A percentile compares a stretch with the other conserved stretches of the same genome.
phyloP scores from a whole-genome alignment of 1,140 invertebrate species.

The Arion vulgaris region DNA sequence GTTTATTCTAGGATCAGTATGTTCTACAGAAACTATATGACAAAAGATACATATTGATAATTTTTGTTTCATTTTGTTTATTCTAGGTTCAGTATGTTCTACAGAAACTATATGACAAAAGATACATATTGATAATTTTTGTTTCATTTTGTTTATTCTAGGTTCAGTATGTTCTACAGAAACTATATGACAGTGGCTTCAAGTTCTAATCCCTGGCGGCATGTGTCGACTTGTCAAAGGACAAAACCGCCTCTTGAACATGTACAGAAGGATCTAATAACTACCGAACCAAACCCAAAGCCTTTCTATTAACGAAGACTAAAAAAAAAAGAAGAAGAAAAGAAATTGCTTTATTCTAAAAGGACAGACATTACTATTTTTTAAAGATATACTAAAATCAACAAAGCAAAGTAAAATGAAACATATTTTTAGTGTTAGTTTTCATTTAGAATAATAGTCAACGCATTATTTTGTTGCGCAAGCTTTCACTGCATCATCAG shows the following conservation, averaged over 20 bases:
- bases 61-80: too few species aligned
- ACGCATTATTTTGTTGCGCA: not conserved
- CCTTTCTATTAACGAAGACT: not conserved
- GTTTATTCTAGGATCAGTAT: too few species aligned
- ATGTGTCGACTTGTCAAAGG: not conserved
- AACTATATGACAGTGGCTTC: slow-evolving; percentile 18
- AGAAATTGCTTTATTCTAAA: too few species aligned
- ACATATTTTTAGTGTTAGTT: not conserved
- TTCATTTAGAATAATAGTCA: not conserved
- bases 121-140: not conserved
- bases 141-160: slow-evolving; percentile 9
- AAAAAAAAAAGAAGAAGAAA: not conserved
- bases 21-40: too few species aligned
- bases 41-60: too few species aligned
- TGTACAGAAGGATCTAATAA: not conserved
- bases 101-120: not conserved
- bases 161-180: slow-evolving; percentile 27
- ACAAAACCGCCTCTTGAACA: not conserved
- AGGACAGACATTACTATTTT: too few species aligned
- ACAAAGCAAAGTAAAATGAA: not conserved
- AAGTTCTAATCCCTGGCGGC: not conserved
- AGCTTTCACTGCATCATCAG: not conserved
- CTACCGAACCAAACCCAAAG: not conserved
- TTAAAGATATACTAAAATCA: not conserved
- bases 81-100: too few species aligned